Evolutionary conservation across 2,113 vertebrate genomes (phyloP).

Genomic region (Orthonyx spaldingii): DNA sequence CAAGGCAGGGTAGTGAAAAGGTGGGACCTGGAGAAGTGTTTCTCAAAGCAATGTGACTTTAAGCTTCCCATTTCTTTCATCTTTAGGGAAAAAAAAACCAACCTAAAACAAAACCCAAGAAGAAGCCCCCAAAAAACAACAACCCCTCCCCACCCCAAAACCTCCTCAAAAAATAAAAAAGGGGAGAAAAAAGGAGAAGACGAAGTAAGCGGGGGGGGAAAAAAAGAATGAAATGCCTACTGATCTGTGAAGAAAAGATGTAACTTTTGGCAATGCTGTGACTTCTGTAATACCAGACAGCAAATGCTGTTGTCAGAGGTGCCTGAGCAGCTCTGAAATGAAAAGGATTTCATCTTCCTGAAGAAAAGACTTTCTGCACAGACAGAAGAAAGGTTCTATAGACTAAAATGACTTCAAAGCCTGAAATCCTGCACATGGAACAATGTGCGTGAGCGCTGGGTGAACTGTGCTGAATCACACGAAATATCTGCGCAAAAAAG

Average conservation of each 20-base stretch:
- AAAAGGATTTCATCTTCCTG: background rate
- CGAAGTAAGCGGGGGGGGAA: rapidly evolving
- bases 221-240: background rate
- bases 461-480: background rate
- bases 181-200: rapidly evolving
- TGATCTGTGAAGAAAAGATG: background rate
- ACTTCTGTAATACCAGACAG: background rate
- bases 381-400: background rate
- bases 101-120: background rate
- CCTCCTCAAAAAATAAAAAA: background rate
- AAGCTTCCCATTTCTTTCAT: background rate
- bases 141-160: rapidly evolving
- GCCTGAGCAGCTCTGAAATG: background rate
- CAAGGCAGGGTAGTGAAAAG: background rate
- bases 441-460: rapidly evolving
- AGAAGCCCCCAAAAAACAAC: rapidly evolving
- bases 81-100: background rate
- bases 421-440: background rate
- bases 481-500: background rate
- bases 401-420: background rate
- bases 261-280: background rate
- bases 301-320: background rate
- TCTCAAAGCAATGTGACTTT: background rate
- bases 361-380: background rate
- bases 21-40: background rate